Evolutionary conservation across 2,888 invertebrate species (phyloP).

Genomic region (Nycteola revayana): DNA sequence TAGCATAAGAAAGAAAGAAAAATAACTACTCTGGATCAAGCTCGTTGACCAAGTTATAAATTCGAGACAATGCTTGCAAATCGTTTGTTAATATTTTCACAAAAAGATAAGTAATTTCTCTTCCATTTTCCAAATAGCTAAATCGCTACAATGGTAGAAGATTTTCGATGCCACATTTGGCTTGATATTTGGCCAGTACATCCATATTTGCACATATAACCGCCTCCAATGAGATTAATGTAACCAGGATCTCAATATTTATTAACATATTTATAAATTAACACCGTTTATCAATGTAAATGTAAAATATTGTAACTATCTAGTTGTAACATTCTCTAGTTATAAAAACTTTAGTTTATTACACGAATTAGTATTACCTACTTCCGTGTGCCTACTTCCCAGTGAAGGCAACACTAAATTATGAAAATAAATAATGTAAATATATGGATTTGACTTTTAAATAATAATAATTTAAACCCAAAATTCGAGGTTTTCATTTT

Average conservation of each 20-base stretch:
- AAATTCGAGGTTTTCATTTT: constrained; percentile 73
- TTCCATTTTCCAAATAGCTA: too few species aligned
- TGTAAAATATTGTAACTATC: constrained; percentile 62
- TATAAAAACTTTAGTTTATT: constrained; percentile 40
- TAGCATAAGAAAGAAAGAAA: too few species aligned
- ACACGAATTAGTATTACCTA: constrained; percentile 51
- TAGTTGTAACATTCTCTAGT: constrained; percentile 46
- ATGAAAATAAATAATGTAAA: constrained; percentile 46
- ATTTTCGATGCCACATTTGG: too few species aligned
- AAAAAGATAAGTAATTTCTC: too few species aligned
- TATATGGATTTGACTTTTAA: constrained; percentile 36
- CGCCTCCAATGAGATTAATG: constrained; percentile 70
- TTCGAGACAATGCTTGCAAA: too few species aligned
- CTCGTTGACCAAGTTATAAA: too few species aligned
- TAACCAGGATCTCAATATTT: constrained; percentile 76
- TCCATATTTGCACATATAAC: constrained; percentile 28
- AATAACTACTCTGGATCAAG: too few species aligned
- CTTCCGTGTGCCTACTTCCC: constrained; percentile 68
- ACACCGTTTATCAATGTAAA: constrained; percentile 42
- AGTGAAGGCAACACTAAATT: constrained; percentile 47
- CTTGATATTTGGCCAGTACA: constrained; percentile 7
- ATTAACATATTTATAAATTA: constrained; percentile 63
- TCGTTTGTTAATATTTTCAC: too few species aligned
- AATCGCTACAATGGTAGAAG: too few species aligned
- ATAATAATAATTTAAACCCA: constrained; percentile 36